phyloP scores from a whole-genome alignment of 2,797 vertebrate species.

The Perodicticus potto region DNA sequence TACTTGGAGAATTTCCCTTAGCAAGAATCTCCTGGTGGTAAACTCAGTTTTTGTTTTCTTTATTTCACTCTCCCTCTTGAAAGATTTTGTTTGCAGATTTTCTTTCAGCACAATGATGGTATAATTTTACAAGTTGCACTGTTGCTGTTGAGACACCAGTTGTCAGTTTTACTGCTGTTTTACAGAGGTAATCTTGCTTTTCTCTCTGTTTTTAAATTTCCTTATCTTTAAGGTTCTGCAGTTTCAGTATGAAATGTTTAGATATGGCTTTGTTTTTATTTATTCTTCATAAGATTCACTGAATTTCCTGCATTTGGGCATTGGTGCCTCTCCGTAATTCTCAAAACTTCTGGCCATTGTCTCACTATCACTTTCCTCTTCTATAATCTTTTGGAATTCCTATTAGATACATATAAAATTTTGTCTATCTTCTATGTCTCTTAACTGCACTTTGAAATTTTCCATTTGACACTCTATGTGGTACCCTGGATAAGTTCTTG shows the following conservation, averaged over 20 bases:
- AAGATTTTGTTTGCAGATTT: constrained; percentile 10
- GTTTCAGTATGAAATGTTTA: not conserved
- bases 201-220: constrained; percentile 34
- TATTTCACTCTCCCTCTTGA: constrained; percentile 1
- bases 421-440: constrained; percentile 37
- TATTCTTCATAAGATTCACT: not conserved
- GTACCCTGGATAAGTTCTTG: constrained; percentile 66
- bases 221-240: constrained; percentile 12
- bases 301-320: constrained; percentile 39
- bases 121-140: not conserved
- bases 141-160: not conserved
- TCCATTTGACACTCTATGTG: constrained; percentile 45
- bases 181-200: constrained; percentile 44
- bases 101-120: not conserved
- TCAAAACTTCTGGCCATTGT: not conserved
- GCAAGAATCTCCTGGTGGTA: not conserved
- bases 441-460: constrained; percentile 29
- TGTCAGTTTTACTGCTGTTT: not conserved
- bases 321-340: constrained; percentile 19
- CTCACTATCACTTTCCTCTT: constrained; percentile 36
- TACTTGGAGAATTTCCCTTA: constrained; percentile 36
- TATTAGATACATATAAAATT: not conserved
- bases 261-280: constrained; percentile 31
- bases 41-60: constrained; percentile 34
- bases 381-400: not conserved